These are phyloP conservation scores for Phyllotreta striolata DNA, from an alignment of 2,888 invertebrate genomes.

Conservation along the genomic window DNA sequence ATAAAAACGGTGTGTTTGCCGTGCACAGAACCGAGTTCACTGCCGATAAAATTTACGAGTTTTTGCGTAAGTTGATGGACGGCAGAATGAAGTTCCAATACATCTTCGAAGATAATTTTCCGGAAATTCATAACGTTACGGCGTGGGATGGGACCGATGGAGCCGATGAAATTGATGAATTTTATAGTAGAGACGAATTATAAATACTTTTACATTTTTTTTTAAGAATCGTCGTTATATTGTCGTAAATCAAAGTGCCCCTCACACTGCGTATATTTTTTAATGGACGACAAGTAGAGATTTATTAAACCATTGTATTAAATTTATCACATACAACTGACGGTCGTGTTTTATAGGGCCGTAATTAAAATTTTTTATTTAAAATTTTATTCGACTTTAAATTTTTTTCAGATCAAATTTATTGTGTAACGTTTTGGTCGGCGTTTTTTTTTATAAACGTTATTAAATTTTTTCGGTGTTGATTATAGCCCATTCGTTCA, in stretches of 20 bases:
- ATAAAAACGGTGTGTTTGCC: conserved; percentile 82
- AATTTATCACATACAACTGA: too few relatives aligned
- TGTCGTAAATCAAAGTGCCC: background rate
- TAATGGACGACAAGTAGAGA: background rate
- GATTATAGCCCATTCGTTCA: too few relatives aligned
- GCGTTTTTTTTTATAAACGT: too few relatives aligned
- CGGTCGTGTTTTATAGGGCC: too few relatives aligned
- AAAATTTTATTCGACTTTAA: too few relatives aligned
- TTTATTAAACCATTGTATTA: too few relatives aligned
- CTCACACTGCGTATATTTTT: conserved; percentile 12
- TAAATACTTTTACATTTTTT: conserved; percentile 7
- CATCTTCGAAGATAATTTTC: conserved; percentile 84
- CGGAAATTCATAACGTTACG: conserved; percentile 70
- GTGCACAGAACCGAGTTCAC: conserved; percentile 26
- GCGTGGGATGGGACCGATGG: conserved; percentile 94
- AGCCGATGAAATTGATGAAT: conserved; percentile 72
- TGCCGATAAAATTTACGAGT: conserved; percentile 31
- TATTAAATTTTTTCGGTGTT: too few relatives aligned
- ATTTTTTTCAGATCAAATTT: too few relatives aligned
- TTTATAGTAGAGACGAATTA: conserved; percentile 19
- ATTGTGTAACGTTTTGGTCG: too few relatives aligned
- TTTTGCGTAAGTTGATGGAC: conserved; percentile 76
- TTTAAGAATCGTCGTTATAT: background rate
- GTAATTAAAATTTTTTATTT: too few relatives aligned
- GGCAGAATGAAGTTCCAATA: conserved; percentile 86